Base-by-base conservation (phyloP, 2,113 vertebrate species). In the Solenodon paradoxus region DNA sequence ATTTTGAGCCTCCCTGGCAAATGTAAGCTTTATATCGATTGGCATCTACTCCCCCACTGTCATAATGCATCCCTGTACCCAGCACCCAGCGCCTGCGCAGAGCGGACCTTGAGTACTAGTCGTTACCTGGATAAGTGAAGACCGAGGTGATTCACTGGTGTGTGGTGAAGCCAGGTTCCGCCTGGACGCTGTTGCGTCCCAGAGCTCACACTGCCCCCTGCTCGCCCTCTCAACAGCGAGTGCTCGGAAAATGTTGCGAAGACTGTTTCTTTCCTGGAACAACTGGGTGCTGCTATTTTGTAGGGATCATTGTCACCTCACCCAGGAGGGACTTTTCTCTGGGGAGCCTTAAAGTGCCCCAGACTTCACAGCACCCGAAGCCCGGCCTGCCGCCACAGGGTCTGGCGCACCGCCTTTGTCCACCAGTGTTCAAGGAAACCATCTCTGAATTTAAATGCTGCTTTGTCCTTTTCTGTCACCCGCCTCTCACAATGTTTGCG, bases 121-220 rank as follows among this genome's bases (percentile, higher is more conserved):
- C 57, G 40, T 63, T 30, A 59, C 4, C 3, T 16, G n/a, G 20
- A 9, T 45, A 16, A n/a, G 2, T 3, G 53, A 45, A 45, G 15
- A 13, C 42, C 49, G 20, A 2, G 64, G 49, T 57, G 38, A 28
- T 22, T 66, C 32, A 12, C n/a, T 68, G 38, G 12, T 35, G 9
- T 19, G 57, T 0, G 2, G 9, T 63, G 28, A 40, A 28, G 32
- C 35, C 61, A 15, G 24, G 61, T 61, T 20, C 57, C 47, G 1
- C 49, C n/a, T 15, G 49, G 40, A 1, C 0, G 81, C 28, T 30
- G 85, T 47, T 51, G 81, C 22, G 35, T 19, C 1, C 55, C 57
- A 19, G 45, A 61, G 49, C 8, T 8, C 59, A 24, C 3, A 1
- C 13, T 13, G 42, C 17, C 51, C 16, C 0, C 0, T 7, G 49